phyloP scores from a whole-genome alignment of 92 coral and sea anemone species.

The Heteractis magnifica region DNA sequence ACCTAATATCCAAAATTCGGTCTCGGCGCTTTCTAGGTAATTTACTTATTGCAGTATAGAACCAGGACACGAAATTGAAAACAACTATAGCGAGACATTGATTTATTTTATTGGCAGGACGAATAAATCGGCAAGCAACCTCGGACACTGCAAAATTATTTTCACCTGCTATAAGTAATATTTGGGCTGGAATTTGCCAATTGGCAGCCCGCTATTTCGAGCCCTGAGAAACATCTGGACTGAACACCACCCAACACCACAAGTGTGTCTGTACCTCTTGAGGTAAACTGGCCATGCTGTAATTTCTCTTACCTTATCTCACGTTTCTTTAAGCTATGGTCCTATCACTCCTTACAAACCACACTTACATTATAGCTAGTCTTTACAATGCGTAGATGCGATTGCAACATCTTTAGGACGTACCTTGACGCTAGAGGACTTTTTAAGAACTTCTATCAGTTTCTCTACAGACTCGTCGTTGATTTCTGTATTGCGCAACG shows the following conservation, averaged over 20 bases:
- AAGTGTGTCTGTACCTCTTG: background rate
- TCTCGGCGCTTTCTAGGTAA: too few species aligned
- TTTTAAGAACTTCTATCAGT: conserved; percentile 57
- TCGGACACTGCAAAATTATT: too few species aligned
- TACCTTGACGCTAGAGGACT: conserved; percentile 63
- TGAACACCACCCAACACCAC: background rate
- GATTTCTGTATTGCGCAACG: conserved; percentile 73
- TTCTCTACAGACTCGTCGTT: conserved; percentile 65
- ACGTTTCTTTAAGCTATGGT: background rate
- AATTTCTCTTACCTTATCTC: background rate
- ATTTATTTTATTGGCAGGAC: too few species aligned
- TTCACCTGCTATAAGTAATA: too few species aligned
- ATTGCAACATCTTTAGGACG: background rate
- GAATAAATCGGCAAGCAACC: too few species aligned
- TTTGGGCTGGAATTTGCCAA: too few species aligned
- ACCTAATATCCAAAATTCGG: too few species aligned
- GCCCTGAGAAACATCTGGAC: too few species aligned
- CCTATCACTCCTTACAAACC: background rate
- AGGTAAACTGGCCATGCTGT: background rate
- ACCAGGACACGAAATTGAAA: too few species aligned
- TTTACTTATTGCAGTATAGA: too few species aligned
- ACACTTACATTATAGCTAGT: background rate
- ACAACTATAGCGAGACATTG: too few species aligned
- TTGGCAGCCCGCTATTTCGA: too few species aligned
- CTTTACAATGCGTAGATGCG: background rate